Conservation (phyloP, 2,113 vertebrate species). For the Jacana jacana region DNA sequence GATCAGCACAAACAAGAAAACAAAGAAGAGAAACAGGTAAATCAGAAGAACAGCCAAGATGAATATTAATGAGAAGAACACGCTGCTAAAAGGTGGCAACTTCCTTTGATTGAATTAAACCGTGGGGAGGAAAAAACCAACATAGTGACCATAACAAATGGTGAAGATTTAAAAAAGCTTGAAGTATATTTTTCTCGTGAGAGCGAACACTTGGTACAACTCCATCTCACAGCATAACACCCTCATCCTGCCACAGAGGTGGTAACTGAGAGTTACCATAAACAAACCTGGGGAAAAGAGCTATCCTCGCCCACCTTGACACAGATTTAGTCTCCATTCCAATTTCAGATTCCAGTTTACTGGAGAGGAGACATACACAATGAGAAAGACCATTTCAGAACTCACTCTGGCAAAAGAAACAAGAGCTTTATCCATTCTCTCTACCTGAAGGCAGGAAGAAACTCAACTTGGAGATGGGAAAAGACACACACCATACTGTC, state of each 20-base stretch:
- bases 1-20: background rate
- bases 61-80: conserved; percentile 5
- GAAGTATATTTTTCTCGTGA: background rate
- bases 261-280: background rate
- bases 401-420: background rate
- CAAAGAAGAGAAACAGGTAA: background rate
- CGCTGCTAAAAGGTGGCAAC: background rate
- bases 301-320: background rate
- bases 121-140: background rate
- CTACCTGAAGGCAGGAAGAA: background rate
- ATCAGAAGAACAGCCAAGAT: background rate
- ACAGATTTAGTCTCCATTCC: background rate
- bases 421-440: background rate
- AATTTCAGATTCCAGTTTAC: background rate
- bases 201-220: background rate
- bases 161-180: background rate
- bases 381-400: background rate
- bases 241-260: background rate
- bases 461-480: background rate
- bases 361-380: background rate
- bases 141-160: background rate
- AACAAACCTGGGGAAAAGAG: background rate
- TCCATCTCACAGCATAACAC: background rate
- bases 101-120: conserved; percentile 1
- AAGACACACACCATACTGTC: background rate